Conservation (phyloP, 2,888 invertebrate species). For the Leptinotarsa tumamoca region DNA sequence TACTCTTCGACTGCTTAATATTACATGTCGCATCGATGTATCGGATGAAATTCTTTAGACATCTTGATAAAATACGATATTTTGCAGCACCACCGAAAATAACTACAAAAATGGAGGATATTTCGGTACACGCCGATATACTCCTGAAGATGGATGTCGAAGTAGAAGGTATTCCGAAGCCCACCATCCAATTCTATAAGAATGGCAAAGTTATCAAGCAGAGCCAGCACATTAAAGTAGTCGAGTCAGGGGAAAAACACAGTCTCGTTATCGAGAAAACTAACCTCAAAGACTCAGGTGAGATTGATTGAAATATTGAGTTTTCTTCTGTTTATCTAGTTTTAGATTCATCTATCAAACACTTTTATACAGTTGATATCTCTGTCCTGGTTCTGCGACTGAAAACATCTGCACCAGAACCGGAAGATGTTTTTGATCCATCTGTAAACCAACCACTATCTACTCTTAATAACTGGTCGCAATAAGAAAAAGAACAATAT, state of each 20-base stretch:
- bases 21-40: slow-evolving; percentile 1
- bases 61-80: neutral
- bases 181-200: slow-evolving; percentile 87
- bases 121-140: slow-evolving; percentile 78
- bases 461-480: too few relatives aligned
- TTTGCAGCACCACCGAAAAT: slow-evolving; percentile 83
- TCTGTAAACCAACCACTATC: too few relatives aligned
- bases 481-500: too few relatives aligned
- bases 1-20: neutral
- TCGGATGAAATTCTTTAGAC: neutral
- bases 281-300: slow-evolving; percentile 80
- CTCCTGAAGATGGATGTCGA: slow-evolving; percentile 83
- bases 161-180: slow-evolving; percentile 85
- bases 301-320: neutral
- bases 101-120: slow-evolving; percentile 81
- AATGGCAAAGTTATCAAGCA: slow-evolving; percentile 84
- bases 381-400: too few relatives aligned
- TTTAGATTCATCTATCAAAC: too few relatives aligned
- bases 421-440: too few relatives aligned
- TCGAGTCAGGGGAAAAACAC: slow-evolving; percentile 79
- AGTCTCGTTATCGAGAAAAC: slow-evolving; percentile 79
- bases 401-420: too few relatives aligned
- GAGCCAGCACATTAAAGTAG: slow-evolving; percentile 78
- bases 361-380: too few relatives aligned
- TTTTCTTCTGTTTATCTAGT: too few relatives aligned